These are phyloP conservation scores for Acanthornis magna DNA, from an alignment of 2,797 vertebrate species.

Conservation along the genomic window DNA sequence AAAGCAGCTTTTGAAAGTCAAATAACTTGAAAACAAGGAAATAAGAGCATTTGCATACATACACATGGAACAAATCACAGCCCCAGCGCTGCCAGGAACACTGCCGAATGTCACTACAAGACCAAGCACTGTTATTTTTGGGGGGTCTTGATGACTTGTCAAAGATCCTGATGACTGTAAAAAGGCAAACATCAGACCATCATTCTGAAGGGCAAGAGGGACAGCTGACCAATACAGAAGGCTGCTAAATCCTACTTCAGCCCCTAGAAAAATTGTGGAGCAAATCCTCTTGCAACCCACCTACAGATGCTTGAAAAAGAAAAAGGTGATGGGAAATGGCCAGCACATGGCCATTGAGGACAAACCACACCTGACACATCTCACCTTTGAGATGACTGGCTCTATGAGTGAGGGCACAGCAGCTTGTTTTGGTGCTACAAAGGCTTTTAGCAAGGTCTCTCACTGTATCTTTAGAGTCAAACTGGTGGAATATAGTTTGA, in stretches of 20 bases:
- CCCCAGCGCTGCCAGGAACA: background rate
- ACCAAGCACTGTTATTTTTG: background rate
- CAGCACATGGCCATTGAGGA: background rate
- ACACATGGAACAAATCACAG: background rate
- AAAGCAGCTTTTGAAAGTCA: background rate
- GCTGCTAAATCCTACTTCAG: background rate
- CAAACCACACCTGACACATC: background rate
- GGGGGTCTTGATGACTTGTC: background rate
- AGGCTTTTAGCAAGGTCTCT: background rate
- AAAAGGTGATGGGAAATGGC: background rate
- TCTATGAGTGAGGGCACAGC: background rate
- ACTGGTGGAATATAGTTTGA: background rate
- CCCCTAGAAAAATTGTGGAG: background rate
- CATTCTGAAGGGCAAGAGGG: background rate
- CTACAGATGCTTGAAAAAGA: background rate
- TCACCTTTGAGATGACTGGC: background rate
- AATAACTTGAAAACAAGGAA: background rate
- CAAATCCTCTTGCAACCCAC: background rate
- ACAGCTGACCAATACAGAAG: background rate
- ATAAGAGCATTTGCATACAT: background rate
- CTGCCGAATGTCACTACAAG: background rate
- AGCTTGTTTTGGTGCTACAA: background rate
- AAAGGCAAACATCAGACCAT: background rate
- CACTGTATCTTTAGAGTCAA: background rate
- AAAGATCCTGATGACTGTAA: background rate